Percentiles rank a stretch among this genome's conserved stretches.
phyloP scores from a whole-genome alignment of 2,888 invertebrate genomes.

The Drosophila lutescens region DNA sequence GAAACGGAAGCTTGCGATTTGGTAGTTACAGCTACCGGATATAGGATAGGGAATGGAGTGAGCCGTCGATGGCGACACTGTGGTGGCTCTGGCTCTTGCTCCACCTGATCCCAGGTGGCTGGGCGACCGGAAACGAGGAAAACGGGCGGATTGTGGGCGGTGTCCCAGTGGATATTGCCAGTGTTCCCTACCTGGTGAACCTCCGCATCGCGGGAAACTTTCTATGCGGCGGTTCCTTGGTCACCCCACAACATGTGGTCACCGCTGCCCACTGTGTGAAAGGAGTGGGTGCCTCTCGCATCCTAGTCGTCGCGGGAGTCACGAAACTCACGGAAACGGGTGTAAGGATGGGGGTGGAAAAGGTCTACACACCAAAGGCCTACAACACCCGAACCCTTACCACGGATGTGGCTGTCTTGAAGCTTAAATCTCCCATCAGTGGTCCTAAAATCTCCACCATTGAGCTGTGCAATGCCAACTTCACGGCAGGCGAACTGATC shows the following conservation, averaged over 20 bases:
- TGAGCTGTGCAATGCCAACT: conserved; percentile 60
- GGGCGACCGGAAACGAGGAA: conserved; percentile 43
- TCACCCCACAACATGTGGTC: conserved; percentile 71
- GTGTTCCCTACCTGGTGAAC: conserved; percentile 74
- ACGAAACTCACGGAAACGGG: conserved; percentile 65
- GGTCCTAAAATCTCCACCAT: conserved; percentile 72
- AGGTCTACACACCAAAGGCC: conserved; percentile 62
- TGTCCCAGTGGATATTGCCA: conserved; percentile 55
- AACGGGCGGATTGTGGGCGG: conserved; percentile 76
- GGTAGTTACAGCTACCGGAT: conserved; percentile 1
- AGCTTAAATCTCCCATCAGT: conserved; percentile 58
- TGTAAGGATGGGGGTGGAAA: conserved; percentile 54
- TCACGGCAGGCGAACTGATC: conserved; percentile 61
- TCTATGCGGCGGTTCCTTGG: conserved; percentile 80
- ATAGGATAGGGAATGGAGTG: conserved; percentile 22
- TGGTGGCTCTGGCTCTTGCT: conserved; percentile 3
- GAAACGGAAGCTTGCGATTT: conserved; percentile 17
- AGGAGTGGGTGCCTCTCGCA: conserved; percentile 49
- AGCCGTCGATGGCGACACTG: conserved; percentile 35
- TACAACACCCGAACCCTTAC: conserved; percentile 61
- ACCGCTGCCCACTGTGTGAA: conserved; percentile 82
- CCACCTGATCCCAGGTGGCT: conserved; percentile 13
- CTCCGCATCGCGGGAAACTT: conserved; percentile 64
- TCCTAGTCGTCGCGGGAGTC: conserved; percentile 72
- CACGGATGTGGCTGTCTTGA: conserved; percentile 78